Evolutionary conservation across 2,113 vertebrate species (phyloP).

Genomic region (Pseudorhombus dupliciocellatus): DNA sequence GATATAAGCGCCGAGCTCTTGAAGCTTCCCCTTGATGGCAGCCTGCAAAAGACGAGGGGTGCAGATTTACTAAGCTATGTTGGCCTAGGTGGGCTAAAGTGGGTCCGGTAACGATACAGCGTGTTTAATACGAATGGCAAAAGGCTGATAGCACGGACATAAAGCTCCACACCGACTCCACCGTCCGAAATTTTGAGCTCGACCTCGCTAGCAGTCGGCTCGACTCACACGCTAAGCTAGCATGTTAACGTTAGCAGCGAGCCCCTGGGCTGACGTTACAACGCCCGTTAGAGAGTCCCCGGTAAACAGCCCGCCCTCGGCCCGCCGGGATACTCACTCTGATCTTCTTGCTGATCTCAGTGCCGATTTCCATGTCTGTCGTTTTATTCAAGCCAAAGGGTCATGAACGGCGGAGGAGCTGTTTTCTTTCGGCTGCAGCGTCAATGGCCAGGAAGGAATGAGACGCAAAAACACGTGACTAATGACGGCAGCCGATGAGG

Average conservation of each 20-base stretch:
- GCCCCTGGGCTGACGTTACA: background rate
- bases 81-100: too few species aligned
- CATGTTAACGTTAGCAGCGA: conserved; percentile 39
- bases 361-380: conserved; percentile 80
- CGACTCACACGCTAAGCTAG: background rate
- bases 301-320: background rate
- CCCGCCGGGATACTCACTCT: conserved; percentile 58
- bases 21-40: conserved; percentile 96
- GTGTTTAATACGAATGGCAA: background rate
- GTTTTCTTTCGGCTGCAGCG: background rate
- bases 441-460: background rate
- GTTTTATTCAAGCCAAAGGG: background rate
- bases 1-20: conserved; percentile 96
- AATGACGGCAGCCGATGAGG: background rate
- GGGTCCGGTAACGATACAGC: too few species aligned
- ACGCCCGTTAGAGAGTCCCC: rapidly evolving
- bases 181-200: background rate
- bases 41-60: conserved; percentile 75
- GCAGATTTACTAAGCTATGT: background rate
- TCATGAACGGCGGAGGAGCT: background rate
- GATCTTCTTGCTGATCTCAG: conserved; percentile 86
- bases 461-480: conserved; percentile 42
- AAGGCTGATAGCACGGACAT: background rate
- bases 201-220: conserved; percentile 21
- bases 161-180: background rate